Conservation (phyloP, 2,113 vertebrate genomes). For the Rafetus swinhoei region DNA sequence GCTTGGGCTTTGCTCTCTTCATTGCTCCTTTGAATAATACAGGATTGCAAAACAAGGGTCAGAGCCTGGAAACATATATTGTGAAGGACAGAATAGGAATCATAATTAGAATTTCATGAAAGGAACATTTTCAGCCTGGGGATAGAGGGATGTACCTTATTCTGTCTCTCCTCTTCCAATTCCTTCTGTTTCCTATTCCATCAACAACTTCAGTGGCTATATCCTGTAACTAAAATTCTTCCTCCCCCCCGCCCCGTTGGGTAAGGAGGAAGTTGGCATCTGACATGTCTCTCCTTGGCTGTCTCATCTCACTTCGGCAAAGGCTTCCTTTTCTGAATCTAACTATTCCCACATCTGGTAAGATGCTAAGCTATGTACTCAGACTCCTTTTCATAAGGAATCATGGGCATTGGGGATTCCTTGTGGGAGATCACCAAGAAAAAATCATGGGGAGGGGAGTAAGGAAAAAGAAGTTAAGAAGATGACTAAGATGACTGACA, state of each 20-base stretch:
- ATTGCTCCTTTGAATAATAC: no score
- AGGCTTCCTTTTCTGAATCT: background rate
- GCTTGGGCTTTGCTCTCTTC: no score
- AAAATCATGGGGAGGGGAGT: background rate
- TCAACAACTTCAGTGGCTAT: no score
- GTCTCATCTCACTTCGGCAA: background rate
- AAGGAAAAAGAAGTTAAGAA: background rate
- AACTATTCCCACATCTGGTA: background rate
- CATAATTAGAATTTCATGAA: no score
- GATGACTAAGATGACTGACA: no score
- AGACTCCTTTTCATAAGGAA: background rate
- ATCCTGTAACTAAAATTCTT: no score
- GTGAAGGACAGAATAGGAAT: no score
- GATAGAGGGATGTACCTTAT: no score
- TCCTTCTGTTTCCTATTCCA: background rate
- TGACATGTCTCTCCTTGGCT: background rate
- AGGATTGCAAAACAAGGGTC: no score
- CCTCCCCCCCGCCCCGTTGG: background rate
- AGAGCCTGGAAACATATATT: no score
- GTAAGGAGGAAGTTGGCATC: background rate
- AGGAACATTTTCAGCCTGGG: no score
- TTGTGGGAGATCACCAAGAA: background rate
- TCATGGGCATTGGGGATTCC: background rate
- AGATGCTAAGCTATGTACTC: background rate
- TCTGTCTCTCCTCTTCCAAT: no score